Base-by-base conservation (phyloP, 2,113 vertebrate species). In the Xiphophorus maculatus region DNA sequence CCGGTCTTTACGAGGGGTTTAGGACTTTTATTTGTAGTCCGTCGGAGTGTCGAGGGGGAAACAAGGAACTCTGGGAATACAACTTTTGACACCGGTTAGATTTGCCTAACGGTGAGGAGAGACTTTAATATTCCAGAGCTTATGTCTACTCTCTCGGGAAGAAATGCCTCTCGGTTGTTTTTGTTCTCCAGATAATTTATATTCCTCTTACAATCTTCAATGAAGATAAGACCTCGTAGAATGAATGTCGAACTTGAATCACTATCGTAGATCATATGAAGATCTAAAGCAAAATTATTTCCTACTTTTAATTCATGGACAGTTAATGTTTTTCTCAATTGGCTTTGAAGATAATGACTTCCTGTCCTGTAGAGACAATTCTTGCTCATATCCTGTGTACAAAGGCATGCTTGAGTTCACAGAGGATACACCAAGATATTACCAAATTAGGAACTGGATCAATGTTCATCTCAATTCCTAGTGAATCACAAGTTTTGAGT, bases 341-440 rank as follows among this genome's bases (percentile, higher is more conserved):
- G 69, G 65, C 73, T 71, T 76, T 80, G 63, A 74, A 77, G 51
- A 37, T 28, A 77, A 85, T 72, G 68, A 69, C 68, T 80, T 77
- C 73, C 82, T 61, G 29, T 17, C 22, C 61, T 67, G 71, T 68
- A 48, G 66, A 71, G 65, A 7, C 30, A 67, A 64, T 30, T 40
- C 28, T 48, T 32, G 61, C 48, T 9, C 25, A 66, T 61, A 81
- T 85, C 73, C 80, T 82, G 73, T 83, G 83, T 85, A 69, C 69
- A 7, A 5, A 54, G 48, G 54, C 25, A 61, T 44, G 51, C 68
- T 25, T 28, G 58, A 33, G 17, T 73, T 1, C 35, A 28, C 37
- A 61, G 5, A 48, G 14, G 44, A 48, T 48, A 29, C 28, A 4
- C 14, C 17, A 44, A 17, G 15, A 58, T 6, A 10, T 51, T 1